Evolutionary conservation across 2,888 invertebrate genomes (phyloP).

Genomic region (Tanypteryx hageni): DNA sequence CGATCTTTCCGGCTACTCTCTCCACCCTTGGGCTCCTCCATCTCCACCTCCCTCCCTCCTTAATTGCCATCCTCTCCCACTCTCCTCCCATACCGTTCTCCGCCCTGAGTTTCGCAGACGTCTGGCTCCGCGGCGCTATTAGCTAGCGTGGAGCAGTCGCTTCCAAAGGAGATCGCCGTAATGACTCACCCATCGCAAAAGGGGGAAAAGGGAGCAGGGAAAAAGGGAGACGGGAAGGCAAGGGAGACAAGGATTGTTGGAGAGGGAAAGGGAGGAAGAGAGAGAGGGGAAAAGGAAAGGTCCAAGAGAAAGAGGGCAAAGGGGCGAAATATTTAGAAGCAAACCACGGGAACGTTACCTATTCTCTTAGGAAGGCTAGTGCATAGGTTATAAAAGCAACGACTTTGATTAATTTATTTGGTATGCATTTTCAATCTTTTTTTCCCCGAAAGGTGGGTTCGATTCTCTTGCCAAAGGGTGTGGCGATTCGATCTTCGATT

Average conservation of each 20-base stretch:
- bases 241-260: neutral
- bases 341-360: too few relatives aligned
- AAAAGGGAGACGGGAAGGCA: neutral
- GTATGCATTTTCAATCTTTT: too few relatives aligned
- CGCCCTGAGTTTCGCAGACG: neutral
- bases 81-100: too few relatives aligned
- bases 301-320: too few relatives aligned
- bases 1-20: too few relatives aligned
- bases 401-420: too few relatives aligned
- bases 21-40: neutral
- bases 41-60: neutral
- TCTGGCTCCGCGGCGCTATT: conserved; percentile 9
- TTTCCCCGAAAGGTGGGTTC: too few relatives aligned
- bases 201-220: neutral
- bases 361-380: too few relatives aligned
- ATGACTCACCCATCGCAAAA: conserved; percentile 14
- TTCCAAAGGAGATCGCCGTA: neutral
- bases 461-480: too few relatives aligned
- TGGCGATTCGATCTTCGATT: too few relatives aligned
- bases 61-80: conserved; percentile 10
- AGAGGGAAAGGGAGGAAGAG: neutral
- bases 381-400: too few relatives aligned
- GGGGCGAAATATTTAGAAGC: too few relatives aligned
- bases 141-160: neutral
- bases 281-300: neutral